A percentile compares a stretch with the other conserved stretches of the same genome.
Conservation (phyloP, 92 coral and sea anemone genomes). For the Palythoa grandis region DNA sequence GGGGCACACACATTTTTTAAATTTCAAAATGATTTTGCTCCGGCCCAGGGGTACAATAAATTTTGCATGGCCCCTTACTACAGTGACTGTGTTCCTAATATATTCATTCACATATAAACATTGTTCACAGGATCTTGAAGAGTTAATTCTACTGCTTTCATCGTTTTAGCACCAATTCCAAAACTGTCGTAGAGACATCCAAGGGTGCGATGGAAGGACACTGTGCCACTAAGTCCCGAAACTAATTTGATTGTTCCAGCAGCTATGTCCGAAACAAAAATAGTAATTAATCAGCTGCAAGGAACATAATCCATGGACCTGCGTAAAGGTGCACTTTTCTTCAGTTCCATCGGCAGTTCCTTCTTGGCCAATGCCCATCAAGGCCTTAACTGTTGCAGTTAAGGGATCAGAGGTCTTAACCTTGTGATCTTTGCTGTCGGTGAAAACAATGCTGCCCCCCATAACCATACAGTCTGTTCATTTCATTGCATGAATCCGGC, state of each 20-base stretch:
- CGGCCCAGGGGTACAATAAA: too few relatives aligned
- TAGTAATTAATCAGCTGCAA: conserved; percentile 30
- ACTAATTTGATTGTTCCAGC: conserved; percentile 49
- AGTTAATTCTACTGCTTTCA: not conserved
- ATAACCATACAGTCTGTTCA: conserved; percentile 4
- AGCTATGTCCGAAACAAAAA: conserved; percentile 43
- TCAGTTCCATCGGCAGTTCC: conserved; percentile 48
- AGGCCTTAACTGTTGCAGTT: conserved; percentile 22
- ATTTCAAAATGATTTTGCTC: too few relatives aligned
- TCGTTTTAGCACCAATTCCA: conserved; percentile 22
- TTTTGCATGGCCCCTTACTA: too few relatives aligned
- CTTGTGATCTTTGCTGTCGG: conserved; percentile 31
- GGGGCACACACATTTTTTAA: too few relatives aligned
- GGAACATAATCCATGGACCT: conserved; percentile 47
- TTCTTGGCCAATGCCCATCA: conserved; percentile 43
- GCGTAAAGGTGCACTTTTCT: conserved; percentile 42
- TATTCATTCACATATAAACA: conserved; percentile 24
- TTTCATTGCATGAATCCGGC: conserved; percentile 13
- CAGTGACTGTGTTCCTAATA: conserved; percentile 26
- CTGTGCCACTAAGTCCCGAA: conserved; percentile 37
- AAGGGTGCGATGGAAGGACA: conserved; percentile 38
- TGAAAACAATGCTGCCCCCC: conserved; percentile 40
- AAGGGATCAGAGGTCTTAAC: conserved; percentile 40
- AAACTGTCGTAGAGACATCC: conserved; percentile 39
- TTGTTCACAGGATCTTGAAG: conserved; percentile 29